Conservation (phyloP, 2,797 vertebrate genomes). For the Aphelocoma californica region DNA sequence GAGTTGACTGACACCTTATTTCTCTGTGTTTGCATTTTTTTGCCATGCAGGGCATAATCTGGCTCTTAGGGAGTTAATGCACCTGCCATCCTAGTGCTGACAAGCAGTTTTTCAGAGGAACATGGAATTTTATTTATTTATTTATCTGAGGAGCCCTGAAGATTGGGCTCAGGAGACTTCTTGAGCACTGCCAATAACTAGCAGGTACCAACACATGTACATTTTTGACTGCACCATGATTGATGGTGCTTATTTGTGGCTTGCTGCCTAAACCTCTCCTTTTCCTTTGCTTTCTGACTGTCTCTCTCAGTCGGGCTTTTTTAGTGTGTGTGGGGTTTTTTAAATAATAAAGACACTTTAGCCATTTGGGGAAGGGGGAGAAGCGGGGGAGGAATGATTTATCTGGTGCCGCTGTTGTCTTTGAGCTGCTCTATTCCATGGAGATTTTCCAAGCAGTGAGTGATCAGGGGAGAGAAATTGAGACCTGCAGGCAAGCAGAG, state of each 20-base stretch:
- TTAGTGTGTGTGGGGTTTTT: background rate
- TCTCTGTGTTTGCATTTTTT: slow-evolving; percentile 70
- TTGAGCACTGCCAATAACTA: slow-evolving; percentile 84
- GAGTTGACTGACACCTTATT: slow-evolving; percentile 67
- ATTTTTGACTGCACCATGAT: slow-evolving; percentile 84
- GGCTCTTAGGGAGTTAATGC: slow-evolving; percentile 88
- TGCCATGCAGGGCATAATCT: slow-evolving; percentile 85
- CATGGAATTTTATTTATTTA: slow-evolving; percentile 59
- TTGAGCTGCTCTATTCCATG: slow-evolving; percentile 50
- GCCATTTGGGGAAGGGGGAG: slow-evolving; percentile 17
- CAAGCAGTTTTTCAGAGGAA: slow-evolving; percentile 82
- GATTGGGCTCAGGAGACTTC: slow-evolving; percentile 77
- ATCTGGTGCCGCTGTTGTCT: slow-evolving; percentile 75
- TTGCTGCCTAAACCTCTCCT: slow-evolving; percentile 40
- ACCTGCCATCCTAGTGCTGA: slow-evolving; percentile 95
- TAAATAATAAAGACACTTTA: slow-evolving; percentile 37
- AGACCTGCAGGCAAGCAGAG: background rate
- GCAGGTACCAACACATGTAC: slow-evolving; percentile 84
- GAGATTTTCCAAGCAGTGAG: slow-evolving; percentile 12
- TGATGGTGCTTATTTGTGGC: slow-evolving; percentile 88
- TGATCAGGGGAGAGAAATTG: background rate
- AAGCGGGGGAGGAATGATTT: slow-evolving; percentile 68
- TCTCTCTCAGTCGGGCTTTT: background rate
- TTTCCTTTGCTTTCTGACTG: slow-evolving; percentile 75
- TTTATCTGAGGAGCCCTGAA: slow-evolving; percentile 71